Base-by-base conservation (phyloP, 1,140 invertebrate species). In the Drosophila fuyamai region DNA sequence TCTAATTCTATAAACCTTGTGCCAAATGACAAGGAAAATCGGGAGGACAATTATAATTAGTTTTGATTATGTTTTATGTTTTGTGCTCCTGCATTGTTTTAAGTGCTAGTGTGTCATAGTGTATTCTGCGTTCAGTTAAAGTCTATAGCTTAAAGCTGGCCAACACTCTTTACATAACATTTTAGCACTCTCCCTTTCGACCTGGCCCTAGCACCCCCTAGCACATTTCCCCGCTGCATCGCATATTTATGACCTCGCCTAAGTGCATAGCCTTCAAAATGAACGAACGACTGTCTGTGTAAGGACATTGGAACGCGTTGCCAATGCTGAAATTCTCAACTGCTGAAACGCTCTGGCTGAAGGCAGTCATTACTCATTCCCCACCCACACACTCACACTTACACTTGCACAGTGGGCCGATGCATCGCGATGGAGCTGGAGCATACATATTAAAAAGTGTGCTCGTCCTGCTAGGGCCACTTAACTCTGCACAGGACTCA, bases 261-360 rank as follows among this genome's bases (percentile, higher is more conserved):
- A 86, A 86, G 82, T 86, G 65, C 79, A 88, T 79, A 82, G 83
- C 82, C 83, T 86, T 88, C 83, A 79, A 82, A 86, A 79, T 46
- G 40, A 53, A 66, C 60, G 61, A 46, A 65, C 48, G 38, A 73
- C 44, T 67, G 36, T 67, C 53, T 66, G 48, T 72, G 61, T 82
- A 79, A 73, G 83, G 76, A 86, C 82, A 88, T 82, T 79, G 83
- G 75, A 76, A 74, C 78, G 83, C 78, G 73, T 57, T 73, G 72
- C 76, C 81, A 73, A 84, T 80, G 81, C 81, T 76, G 61, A 79
- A 61, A 84, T 84, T 76, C 81, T 80, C 59, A 75, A 62, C 12
- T 40, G 50, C 59, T 61, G 23, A 41, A 66, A 50, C 16, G 59
- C 63, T 40, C 44, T 36, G 56, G 56, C 77, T 58, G 57, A 73